A percentile compares a stretch with the other conserved stretches of the same genome.
These are phyloP conservation scores for Drosophila mimica DNA, from an alignment of 2,888 invertebrate genomes.

Conservation along the genomic window DNA sequence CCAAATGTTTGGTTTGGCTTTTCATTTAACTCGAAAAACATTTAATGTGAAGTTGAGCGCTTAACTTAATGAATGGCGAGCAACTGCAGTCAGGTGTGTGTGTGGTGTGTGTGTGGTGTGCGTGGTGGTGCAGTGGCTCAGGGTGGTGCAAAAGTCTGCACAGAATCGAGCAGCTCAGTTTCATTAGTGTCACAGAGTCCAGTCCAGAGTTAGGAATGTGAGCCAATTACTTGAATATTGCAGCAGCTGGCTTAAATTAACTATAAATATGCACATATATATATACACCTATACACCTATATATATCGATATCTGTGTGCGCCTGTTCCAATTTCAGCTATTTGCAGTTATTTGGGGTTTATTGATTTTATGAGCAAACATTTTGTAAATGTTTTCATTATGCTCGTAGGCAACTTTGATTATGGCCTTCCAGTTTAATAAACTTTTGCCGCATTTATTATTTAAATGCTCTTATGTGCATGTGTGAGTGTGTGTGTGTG, in stretches of 20 bases:
- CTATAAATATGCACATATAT: not conserved
- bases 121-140: not conserved
- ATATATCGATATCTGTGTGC: not conserved
- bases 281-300: not conserved
- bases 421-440: constrained; percentile 55
- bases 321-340: constrained; percentile 66
- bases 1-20: constrained; percentile 11
- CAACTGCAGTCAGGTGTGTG: constrained; percentile 17
- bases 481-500: constrained; percentile 6
- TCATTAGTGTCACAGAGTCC: constrained; percentile 27
- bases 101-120: not conserved
- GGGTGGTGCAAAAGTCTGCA: not conserved
- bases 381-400: constrained; percentile 78
- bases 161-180: constrained; percentile 20
- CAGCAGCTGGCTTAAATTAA: constrained; percentile 28
- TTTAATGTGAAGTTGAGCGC: constrained; percentile 46
- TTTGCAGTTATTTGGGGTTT: constrained; percentile 66
- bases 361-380: constrained; percentile 75
- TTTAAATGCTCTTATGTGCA: constrained; percentile 67
- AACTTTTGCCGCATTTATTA: constrained; percentile 71
- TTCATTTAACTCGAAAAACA: not conserved
- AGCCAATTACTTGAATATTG: constrained; percentile 51
- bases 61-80: constrained; percentile 38
- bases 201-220: constrained; percentile 17
- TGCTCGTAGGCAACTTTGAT: constrained; percentile 49